phyloP scores from a whole-genome alignment of 2,113 vertebrate species.

The Girardinichthys multiradiatus region DNA sequence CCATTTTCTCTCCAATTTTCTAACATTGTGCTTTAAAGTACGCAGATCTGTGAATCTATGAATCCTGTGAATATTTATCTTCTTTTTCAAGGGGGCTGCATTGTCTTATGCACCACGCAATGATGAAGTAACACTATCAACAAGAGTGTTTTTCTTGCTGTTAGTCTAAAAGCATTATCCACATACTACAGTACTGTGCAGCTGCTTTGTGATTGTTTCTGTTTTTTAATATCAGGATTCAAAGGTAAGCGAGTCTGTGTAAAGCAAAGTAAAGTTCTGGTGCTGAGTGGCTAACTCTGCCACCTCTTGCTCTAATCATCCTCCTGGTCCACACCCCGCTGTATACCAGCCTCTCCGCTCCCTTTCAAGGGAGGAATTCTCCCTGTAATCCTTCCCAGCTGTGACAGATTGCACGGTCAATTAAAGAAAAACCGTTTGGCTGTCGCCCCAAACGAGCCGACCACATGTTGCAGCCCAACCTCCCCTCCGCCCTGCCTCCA shows the following conservation, averaged over 20 bases:
- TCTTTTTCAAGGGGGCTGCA: no score
- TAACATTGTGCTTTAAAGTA: no score
- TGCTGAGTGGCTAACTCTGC: slow-evolving; percentile 20
- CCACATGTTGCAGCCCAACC: slow-evolving; percentile 85
- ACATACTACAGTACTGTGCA: no score
- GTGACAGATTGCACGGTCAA: slow-evolving; percentile 82
- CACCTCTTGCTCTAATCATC: slow-evolving; percentile 14
- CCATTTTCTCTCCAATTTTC: no score
- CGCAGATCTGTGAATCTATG: no score
- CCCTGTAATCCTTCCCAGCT: slow-evolving; percentile 89
- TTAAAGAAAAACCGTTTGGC: slow-evolving; percentile 86
- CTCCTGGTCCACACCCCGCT: slow-evolving; percentile 8
- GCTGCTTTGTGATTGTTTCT: background rate
- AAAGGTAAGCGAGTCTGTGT: background rate
- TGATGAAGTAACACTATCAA: no score
- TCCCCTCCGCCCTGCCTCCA: slow-evolving; percentile 36
- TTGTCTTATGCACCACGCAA: no score
- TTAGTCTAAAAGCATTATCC: no score
- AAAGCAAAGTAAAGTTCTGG: slow-evolving; percentile 1
- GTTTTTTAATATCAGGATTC: background rate
- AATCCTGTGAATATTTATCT: no score
- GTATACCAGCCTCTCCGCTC: slow-evolving; percentile 50
- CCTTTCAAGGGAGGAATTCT: slow-evolving; percentile 81
- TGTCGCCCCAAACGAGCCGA: slow-evolving; percentile 81
- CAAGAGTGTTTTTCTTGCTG: no score